Base-by-base conservation (phyloP, 2,113 vertebrate species). In the Macquaria australasica region DNA sequence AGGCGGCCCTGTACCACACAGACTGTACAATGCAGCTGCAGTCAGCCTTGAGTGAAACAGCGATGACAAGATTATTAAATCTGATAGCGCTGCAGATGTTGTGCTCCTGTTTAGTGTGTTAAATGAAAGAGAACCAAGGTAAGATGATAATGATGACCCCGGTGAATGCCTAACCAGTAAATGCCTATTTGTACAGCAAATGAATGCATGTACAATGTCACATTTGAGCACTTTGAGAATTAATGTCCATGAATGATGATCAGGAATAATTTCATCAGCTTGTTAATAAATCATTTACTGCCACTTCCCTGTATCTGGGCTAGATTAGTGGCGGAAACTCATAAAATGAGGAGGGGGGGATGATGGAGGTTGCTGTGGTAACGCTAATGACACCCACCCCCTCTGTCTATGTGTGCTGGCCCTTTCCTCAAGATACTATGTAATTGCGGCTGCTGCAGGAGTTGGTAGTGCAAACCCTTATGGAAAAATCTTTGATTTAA, bases 251-350 rank as follows among this genome's bases (percentile, higher is more conserved):
- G 89, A 94, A 94, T 87, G 83, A 92, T 89, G 88, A 93, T 93
- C 69, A 81, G 86, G 81, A 92, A 91, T 88, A 92, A 92, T 93
- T 91, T 84, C 82, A 91, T 93, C 90, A 88, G 76, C 82, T 89
- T 79, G 77, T 94, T 94, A 94, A 93, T 94, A 93, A 95, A 94
- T 92, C 90, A 93, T 90, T 89, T 91, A 78, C 83, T 78, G 79
- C 74, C 0, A 50, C 87, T 89, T 82, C 83, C 73, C 39, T 58
- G 84, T 87, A 89, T 93, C 91, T 88, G 89, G 68, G 70, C 85
- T 84, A 82, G 77, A 93, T 92, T 90, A 88, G 86, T 51, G 68
- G 70, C 78, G 79, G 86, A 78, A 85, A 89, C 87, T 92, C 84
- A 85, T 91, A 89, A 87, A 89, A 90, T 66, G 63, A 72, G 83